Conservation (phyloP, 2,797 vertebrate genomes). For the Melanotaenia parkinsoni region DNA sequence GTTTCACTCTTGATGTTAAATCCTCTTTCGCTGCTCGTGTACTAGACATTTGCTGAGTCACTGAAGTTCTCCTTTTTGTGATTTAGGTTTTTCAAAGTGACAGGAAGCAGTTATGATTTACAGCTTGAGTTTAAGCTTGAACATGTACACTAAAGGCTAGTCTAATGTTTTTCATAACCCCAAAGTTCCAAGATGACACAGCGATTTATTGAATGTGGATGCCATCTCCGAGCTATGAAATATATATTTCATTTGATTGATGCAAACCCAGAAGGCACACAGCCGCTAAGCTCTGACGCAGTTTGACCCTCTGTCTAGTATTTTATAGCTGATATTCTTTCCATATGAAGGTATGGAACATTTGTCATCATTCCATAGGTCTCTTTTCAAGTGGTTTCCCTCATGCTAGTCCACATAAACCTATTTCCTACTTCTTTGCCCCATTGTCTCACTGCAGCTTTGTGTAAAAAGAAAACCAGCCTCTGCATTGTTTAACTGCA, state of each 20-base stretch:
- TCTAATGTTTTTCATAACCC: not conserved
- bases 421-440: constrained; percentile 8
- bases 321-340: constrained; percentile 42
- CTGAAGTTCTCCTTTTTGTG: constrained; percentile 20
- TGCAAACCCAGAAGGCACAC: constrained; percentile 1
- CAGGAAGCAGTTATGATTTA: constrained; percentile 49
- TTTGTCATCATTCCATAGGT: constrained; percentile 18
- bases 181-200: not conserved
- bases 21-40: constrained; percentile 1
- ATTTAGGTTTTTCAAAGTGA: constrained; percentile 33
- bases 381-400: constrained; percentile 11
- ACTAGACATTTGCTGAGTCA: constrained; percentile 22
- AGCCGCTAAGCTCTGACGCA: not conserved
- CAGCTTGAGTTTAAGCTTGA: constrained; percentile 12
- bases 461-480: constrained; percentile 31
- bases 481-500: constrained; percentile 53
- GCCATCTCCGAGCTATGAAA: not conserved
- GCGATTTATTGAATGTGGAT: constrained; percentile 9
- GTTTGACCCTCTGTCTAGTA: constrained; percentile 4
- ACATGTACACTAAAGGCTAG: not conserved
- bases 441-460: constrained; percentile 11
- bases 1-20: constrained; percentile 14
- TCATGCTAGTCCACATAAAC: constrained; percentile 12
- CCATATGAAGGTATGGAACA: constrained; percentile 40
- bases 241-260: constrained; percentile 14